A percentile compares a stretch with the other conserved stretches of the same genome.
These are phyloP conservation scores for Sialis lutaria DNA, from an alignment of 2,888 invertebrate genomes.

Conservation along the genomic window DNA sequence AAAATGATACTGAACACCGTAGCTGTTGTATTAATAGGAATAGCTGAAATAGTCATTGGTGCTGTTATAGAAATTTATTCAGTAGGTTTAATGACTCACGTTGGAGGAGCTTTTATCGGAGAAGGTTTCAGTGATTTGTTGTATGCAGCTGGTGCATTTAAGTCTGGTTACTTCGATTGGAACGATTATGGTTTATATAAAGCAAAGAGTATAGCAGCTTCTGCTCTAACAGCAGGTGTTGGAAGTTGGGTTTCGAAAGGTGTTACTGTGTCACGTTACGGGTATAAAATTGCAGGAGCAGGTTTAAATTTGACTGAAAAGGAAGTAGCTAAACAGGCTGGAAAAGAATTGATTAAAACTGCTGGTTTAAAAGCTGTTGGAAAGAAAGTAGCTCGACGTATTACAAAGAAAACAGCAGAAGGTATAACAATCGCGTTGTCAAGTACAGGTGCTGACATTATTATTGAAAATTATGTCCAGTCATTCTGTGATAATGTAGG, in stretches of 20 bases:
- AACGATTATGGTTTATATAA: conserved; percentile 10
- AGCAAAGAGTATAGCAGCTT: conserved; percentile 8
- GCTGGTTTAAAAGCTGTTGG: conserved; percentile 2
- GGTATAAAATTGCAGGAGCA: conserved; percentile 6
- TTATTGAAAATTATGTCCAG: conserved; percentile 8
- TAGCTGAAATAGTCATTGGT: conserved; percentile 12
- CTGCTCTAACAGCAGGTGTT: conserved; percentile 6
- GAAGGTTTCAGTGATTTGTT: conserved; percentile 15
- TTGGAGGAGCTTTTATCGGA: conserved; percentile 10
- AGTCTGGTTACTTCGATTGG: conserved; percentile 12
- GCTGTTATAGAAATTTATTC: conserved; percentile 9
- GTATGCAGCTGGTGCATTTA: conserved; percentile 9
- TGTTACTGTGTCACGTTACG: conserved; percentile 7
- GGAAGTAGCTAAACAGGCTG: conserved; percentile 3
- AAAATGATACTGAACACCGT: conserved; percentile 9
- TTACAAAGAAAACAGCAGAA: conserved; percentile 7
- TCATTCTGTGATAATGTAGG: conserved; percentile 7
- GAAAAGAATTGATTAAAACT: conserved; percentile 6
- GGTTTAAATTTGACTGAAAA: conserved; percentile 2
- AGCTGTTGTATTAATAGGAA: conserved; percentile 9
- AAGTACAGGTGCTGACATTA: conserved; percentile 5
- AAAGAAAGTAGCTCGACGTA: conserved; percentile 7
- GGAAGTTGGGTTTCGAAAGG: conserved; percentile 6
- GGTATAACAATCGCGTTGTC: conserved; percentile 6
- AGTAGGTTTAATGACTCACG: conserved; percentile 9